Base-by-base conservation (phyloP, 2,113 vertebrate species). In the Albula glossodonta region DNA sequence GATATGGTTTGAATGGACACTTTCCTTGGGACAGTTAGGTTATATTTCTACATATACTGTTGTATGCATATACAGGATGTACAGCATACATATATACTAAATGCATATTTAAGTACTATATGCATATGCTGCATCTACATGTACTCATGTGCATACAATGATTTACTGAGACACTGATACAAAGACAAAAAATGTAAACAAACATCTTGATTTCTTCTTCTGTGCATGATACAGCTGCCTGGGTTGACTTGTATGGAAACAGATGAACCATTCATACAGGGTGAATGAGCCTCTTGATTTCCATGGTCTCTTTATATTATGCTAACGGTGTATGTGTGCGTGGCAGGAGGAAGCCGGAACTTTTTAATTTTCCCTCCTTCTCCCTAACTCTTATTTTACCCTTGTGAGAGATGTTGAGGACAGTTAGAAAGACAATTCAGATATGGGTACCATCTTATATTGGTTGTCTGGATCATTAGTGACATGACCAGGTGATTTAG, bases 281-380 rank as follows among this genome's bases (percentile, higher is more conserved):
- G 25, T 86, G 86, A 86, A 86, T 86, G 86, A 83, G 81, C 49
- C 81, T 78, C 31, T 74, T 86, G 81, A 86, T 79, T 22, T 53
- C 10, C 74, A 15, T 12, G 31, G 19, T 78, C 56, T 56, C 52
- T 78, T 83, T 22, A 56, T 83, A 19, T 48, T n/a, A 13, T 78
- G 81, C 50, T 53, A 49, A 83, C 51, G 12, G 12, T 41, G 66
- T 81, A 12, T 83, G 79, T 80, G n/a, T 8, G 15, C 80, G 49
- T 60, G 52, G 88, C 87, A 85, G 60, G 80, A 91, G 91, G 83
- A 50, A 50, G 66, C n/a, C 25, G n/a, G 25, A 12, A 25, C 51
- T 50, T 25, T 8, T 63, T 25, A 52, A 51, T 52, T 22, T 31
- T 11, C 4, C 51, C 1, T 52, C 48, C 48, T 3, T 79, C 41